phyloP scores from a whole-genome alignment of 2,797 vertebrate genomes.

The Erpetoichthys calabaricus region DNA sequence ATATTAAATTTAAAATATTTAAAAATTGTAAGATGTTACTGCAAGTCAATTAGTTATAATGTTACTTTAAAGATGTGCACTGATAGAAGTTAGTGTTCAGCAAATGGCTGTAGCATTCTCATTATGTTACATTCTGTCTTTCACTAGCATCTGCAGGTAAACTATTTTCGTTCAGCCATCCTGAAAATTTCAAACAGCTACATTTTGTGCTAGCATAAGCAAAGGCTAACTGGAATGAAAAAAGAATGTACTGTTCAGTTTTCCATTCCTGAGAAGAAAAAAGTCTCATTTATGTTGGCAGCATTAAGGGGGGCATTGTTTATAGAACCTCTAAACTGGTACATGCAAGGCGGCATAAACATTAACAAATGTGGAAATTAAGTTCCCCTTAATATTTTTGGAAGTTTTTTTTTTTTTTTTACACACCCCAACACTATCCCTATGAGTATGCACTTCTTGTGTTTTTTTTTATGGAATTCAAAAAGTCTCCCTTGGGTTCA shows the following conservation, averaged over 20 bases:
- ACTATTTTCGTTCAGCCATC: neutral
- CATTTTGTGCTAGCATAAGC: neutral
- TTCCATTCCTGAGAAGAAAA: neutral
- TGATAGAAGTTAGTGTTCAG: too few relatives aligned
- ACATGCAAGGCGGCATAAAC: conserved; percentile 3
- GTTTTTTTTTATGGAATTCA: conserved; percentile 14
- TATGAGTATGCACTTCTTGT: conserved; percentile 26
- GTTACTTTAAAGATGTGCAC: too few relatives aligned
- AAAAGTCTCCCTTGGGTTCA: conserved; percentile 22
- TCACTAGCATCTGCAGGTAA: too few relatives aligned
- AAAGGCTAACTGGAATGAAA: too few relatives aligned
- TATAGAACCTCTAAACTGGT: conserved; percentile 2
- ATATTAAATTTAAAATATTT: too few relatives aligned
- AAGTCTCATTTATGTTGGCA: conserved; percentile 11
- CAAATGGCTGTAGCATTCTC: too few relatives aligned
- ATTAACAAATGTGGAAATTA: conserved; percentile 4
- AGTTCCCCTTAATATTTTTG: conserved; percentile 7
- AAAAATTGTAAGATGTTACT: too few relatives aligned
- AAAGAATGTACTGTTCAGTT: conserved; percentile 2
- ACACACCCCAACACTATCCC: conserved; percentile 3
- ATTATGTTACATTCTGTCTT: too few relatives aligned
- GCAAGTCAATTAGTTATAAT: too few relatives aligned
- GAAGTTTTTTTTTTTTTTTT: conserved; percentile 5
- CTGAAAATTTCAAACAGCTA: neutral
- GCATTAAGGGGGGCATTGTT: conserved; percentile 5